A percentile compares a stretch with the other conserved stretches of the same genome.
These are phyloP conservation scores for Coptotermes formosanus DNA, from an alignment of 1,140 invertebrate species.

Conservation along the genomic window DNA sequence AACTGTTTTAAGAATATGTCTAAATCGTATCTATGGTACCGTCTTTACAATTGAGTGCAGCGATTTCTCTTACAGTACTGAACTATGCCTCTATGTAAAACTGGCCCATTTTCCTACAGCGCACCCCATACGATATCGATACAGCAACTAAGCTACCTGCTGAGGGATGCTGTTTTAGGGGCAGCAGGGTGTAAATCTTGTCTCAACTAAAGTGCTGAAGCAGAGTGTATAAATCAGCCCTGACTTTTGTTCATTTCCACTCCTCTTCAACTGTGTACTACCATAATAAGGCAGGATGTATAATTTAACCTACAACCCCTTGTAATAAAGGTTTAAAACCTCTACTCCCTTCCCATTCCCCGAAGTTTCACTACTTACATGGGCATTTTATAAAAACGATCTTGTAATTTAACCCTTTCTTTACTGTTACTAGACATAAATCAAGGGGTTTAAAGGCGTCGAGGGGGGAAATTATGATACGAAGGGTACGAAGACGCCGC, in stretches of 20 bases:
- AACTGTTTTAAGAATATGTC: no score
- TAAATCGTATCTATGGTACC: no score
- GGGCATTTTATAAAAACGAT: conserved; percentile 16
- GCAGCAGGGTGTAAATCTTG: not conserved
- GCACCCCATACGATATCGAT: not conserved
- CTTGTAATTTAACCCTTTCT: conserved; percentile 16
- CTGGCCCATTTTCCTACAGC: no score
- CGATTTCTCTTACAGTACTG: no score
- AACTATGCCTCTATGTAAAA: no score
- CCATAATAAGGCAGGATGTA: conserved; percentile 8
- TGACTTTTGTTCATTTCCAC: conserved; percentile 1
- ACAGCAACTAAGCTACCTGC: not conserved
- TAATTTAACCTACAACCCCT: conserved; percentile 16
- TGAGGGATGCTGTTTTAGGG: not conserved
- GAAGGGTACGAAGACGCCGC: not conserved
- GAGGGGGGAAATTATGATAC: not conserved
- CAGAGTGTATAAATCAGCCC: conserved; percentile 5
- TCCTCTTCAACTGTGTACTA: not conserved
- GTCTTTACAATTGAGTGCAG: no score
- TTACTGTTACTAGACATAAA: conserved; percentile 14
- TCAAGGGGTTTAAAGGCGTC: not conserved
- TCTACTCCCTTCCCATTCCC: not conserved
- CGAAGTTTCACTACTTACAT: not conserved
- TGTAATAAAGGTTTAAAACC: not conserved
- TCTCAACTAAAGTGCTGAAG: not conserved